A percentile compares a stretch with the other conserved stretches of the same genome.
These are phyloP conservation scores for Heliothis virescens DNA, from an alignment of 1,140 invertebrate species.

Conservation along the genomic window DNA sequence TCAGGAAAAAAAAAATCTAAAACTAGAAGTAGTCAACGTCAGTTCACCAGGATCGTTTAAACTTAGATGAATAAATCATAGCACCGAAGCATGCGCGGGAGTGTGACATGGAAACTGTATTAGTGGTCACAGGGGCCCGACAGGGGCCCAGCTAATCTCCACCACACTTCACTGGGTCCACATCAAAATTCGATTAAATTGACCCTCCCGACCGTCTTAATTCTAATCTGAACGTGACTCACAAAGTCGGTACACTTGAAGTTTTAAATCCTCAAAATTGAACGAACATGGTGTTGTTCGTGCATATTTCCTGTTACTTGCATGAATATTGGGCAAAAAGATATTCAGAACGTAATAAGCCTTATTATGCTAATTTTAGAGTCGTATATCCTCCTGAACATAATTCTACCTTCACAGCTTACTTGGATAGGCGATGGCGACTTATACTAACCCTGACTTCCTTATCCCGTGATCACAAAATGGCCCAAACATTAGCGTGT, in stretches of 20 bases:
- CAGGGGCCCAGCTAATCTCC: slow-evolving; percentile 29
- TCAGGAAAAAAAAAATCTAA: neutral
- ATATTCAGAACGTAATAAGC: no score
- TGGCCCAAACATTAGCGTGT: slow-evolving; percentile 22
- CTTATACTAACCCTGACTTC: neutral
- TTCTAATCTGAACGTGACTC: slow-evolving; percentile 37
- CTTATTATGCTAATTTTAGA: no score
- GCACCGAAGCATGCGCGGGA: slow-evolving; percentile 1
- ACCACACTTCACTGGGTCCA: slow-evolving; percentile 23
- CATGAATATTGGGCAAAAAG: neutral
- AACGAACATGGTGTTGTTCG: slow-evolving; percentile 24
- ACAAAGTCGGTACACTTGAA: slow-evolving; percentile 25
- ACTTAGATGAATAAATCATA: slow-evolving; percentile 27
- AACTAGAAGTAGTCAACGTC: neutral
- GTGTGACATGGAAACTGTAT: slow-evolving; percentile 38
- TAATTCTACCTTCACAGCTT: no score
- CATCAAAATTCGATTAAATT: slow-evolving; percentile 42
- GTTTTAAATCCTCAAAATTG: slow-evolving; percentile 25
- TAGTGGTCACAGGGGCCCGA: slow-evolving; percentile 20
- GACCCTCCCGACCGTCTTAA: slow-evolving; percentile 34
- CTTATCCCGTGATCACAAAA: neutral
- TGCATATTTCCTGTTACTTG: slow-evolving; percentile 23
- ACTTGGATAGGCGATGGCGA: no score
- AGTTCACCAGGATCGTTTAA: slow-evolving; percentile 3
- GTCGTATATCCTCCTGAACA: no score